These are phyloP conservation scores for Pseudoatta argentina DNA, from an alignment of 1,140 invertebrate genomes.

Conservation along the genomic window DNA sequence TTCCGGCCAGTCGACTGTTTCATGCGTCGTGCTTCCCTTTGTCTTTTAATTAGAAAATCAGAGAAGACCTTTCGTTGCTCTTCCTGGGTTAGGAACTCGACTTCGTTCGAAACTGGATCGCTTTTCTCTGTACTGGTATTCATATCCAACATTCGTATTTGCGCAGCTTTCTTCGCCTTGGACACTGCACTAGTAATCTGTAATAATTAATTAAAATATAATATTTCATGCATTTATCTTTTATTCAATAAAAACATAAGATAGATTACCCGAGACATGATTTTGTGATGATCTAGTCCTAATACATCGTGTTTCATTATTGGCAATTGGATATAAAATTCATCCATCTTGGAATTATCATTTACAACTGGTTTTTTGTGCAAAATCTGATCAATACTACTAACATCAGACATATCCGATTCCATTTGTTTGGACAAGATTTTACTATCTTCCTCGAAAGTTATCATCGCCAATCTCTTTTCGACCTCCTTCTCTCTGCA, in stretches of 20 bases:
- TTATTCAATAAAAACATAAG: background rate
- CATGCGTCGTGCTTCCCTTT: constrained; percentile 40
- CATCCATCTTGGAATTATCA: constrained; percentile 75
- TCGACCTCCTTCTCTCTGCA: constrained; percentile 87
- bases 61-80: constrained; percentile 69
- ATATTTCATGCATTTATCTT: constrained; percentile 6
- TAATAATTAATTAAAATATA: constrained; percentile 32
- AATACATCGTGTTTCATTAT: constrained; percentile 91
- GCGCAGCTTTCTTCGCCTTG: constrained; percentile 36
- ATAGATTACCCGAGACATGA: constrained; percentile 86
- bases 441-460: constrained; percentile 88
- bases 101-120: background rate
- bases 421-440: constrained; percentile 73
- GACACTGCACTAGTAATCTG: constrained; percentile 72
- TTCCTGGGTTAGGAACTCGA: constrained; percentile 28
- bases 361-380: constrained; percentile 75
- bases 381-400: background rate
- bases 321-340: constrained; percentile 74
- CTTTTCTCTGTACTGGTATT: background rate
- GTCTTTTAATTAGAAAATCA: constrained; percentile 69
- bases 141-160: background rate
- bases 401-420: background rate
- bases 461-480: constrained; percentile 86
- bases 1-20: background rate
- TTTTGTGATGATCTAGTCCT: constrained; percentile 89